Evolutionary conservation across 1,140 invertebrate species (phyloP), one percentile per base, ranked within the genome.

Genomic region (Achroia grisella): DNA sequence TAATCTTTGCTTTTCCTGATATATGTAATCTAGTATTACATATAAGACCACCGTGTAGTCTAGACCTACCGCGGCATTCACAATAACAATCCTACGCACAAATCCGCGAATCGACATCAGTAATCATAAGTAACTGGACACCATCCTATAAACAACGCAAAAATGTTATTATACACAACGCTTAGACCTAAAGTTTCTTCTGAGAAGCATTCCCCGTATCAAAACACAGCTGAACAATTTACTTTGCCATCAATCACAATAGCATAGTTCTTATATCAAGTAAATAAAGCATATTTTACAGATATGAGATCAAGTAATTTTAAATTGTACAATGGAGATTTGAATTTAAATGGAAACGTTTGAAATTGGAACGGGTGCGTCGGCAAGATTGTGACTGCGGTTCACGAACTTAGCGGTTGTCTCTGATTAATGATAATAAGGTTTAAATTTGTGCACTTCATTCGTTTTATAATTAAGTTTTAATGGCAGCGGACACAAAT

Each of bases 111-210:
- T 58, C 61, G 45, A 68, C 48, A 6, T 44, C 52, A 52, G 46
- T 68, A 52, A 62, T 44, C 23, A 30, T 52, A 49, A 47, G 73
- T 70, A 80, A 75, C 57, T 12, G 36, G 62, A 75, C 60, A 77
- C 63, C 57, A 45, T 46, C 48, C 50, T 57, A 62, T 62, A 66
- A 68, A 72, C 54, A 67, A 55, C 56, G 60, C 54, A 62, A 61
- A 66, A 72, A 51, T 63, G 62, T 67, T 70, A 71, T 71, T 67
- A 44, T 39, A 34, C 32, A 41, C 43, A 44, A 44, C 44, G 30
- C 39, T 52, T 52, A 60, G 57, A 63, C 73, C 67, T 71, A 55
- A 57, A 69, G 63, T 72, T 65, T 68, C 65, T 80, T 77, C 75
- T 70, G 30, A 62, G 77, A 76, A 81, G 46, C 51, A 43, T 52